A percentile compares a stretch with the other conserved stretches of the same genome.
phyloP scores from a whole-genome alignment of 1,140 invertebrate species.

The Cydia fagiglandana region DNA sequence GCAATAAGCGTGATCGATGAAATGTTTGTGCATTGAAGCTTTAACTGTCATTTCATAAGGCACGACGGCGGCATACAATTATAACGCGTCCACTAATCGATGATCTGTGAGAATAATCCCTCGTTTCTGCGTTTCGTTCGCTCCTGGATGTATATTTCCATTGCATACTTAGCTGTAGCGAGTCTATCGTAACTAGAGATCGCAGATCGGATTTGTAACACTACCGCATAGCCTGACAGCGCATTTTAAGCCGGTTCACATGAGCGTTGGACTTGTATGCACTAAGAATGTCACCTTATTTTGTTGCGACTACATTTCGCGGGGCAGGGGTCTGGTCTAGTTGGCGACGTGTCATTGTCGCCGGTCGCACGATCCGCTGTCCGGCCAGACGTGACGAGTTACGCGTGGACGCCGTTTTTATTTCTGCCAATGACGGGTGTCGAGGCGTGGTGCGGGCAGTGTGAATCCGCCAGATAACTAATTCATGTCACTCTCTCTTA shows the following conservation, averaged over 20 bases:
- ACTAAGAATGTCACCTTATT: neutral
- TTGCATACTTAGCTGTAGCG: neutral
- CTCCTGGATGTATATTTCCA: neutral
- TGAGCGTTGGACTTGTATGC: slow-evolving; percentile 45
- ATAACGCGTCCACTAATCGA: slow-evolving; percentile 46
- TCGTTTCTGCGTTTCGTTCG: neutral
- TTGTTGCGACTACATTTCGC: slow-evolving; percentile 26
- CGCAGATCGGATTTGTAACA: neutral
- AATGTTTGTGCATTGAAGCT: slow-evolving; percentile 71
- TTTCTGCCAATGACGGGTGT: slow-evolving; percentile 78
- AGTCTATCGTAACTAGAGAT: neutral
- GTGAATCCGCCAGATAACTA: slow-evolving; percentile 48
- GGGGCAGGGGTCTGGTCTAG: slow-evolving; percentile 47
- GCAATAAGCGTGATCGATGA: slow-evolving; percentile 73
- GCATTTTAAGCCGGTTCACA: neutral
- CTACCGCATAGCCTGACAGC: neutral
- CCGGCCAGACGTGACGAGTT: slow-evolving; percentile 75
- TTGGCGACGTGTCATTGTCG: slow-evolving; percentile 71
- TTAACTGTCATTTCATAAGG: slow-evolving; percentile 75
- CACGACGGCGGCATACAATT: slow-evolving; percentile 56
- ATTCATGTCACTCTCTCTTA: slow-evolving; percentile 45
- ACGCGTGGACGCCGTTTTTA: slow-evolving; percentile 77
- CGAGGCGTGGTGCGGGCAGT: slow-evolving; percentile 70
- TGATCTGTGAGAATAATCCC: neutral
- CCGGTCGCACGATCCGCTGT: slow-evolving; percentile 73